Conservation (phyloP, 2,888 invertebrate species). For the Portevinia maculata region DNA sequence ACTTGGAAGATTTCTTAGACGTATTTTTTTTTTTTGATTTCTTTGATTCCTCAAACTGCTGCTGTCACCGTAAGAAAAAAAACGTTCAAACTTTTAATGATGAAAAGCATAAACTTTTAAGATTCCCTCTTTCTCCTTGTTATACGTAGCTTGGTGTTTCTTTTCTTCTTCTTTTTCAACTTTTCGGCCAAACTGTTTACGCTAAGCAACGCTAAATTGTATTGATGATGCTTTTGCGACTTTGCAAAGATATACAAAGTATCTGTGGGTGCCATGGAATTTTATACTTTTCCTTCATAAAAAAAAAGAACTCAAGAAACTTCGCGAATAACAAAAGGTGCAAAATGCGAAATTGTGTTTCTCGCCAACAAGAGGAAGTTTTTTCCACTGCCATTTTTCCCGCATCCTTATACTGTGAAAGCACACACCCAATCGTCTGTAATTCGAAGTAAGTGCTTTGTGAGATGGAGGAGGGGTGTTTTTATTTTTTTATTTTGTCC, state of each 20-base stretch:
- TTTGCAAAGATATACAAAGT: constrained; percentile 62
- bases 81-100: constrained; percentile 80
- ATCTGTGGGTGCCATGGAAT: constrained; percentile 58
- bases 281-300: constrained; percentile 47
- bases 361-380: constrained; percentile 62
- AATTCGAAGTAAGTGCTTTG: constrained; percentile 59
- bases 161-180: constrained; percentile 39
- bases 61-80: constrained; percentile 63
- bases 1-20: constrained; percentile 25
- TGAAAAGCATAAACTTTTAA: constrained; percentile 81
- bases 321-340: constrained; percentile 69
- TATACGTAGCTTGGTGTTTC: constrained; percentile 52
- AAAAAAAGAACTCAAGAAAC: constrained; percentile 27
- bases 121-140: constrained; percentile 47
- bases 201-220: constrained; percentile 73
- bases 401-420: constrained; percentile 24
- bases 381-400: constrained; percentile 19
- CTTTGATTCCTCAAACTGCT: constrained; percentile 7
- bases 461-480: constrained; percentile 16
- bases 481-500: constrained; percentile 7
- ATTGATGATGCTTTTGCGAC: constrained; percentile 72
- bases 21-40: background rate
- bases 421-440: constrained; percentile 56
- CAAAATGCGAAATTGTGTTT: constrained; percentile 71
- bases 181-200: constrained; percentile 69